A percentile compares a stretch with the other conserved stretches of the same genome.
Evolutionary conservation across 2,888 invertebrate species (phyloP).

Genomic region (Tetramorium bicarinatum): DNA sequence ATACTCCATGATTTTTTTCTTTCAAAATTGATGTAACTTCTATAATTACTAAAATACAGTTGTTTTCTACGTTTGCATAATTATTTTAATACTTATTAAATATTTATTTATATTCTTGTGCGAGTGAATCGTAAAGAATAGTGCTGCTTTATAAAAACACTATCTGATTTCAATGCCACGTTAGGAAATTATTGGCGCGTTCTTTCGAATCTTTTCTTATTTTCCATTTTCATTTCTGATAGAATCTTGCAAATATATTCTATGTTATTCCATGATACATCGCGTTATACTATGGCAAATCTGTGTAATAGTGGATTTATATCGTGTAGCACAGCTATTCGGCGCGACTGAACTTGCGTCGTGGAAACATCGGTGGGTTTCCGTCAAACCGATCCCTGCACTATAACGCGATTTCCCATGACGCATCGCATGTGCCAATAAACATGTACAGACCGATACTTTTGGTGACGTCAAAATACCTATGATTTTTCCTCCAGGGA

Average conservation of each 20-base stretch:
- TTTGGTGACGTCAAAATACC: constrained; percentile 73
- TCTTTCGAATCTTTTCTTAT: not conserved
- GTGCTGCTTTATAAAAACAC: not conserved
- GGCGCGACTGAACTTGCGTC: constrained; percentile 65
- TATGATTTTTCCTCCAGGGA: constrained; percentile 72
- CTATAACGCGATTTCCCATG: constrained; percentile 69
- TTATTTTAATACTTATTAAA: not conserved
- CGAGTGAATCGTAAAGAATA: not conserved
- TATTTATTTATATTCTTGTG: not conserved
- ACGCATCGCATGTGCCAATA: constrained; percentile 72
- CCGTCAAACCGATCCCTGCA: constrained; percentile 66
- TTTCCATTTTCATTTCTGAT: not conserved
- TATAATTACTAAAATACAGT: not conserved
- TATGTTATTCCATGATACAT: not conserved
- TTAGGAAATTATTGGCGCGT: not conserved
- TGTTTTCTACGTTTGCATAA: not conserved
- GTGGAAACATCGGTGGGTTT: constrained; percentile 69
- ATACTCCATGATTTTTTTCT: not conserved
- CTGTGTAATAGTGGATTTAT: constrained; percentile 17
- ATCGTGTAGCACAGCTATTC: constrained; percentile 35
- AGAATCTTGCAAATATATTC: not conserved
- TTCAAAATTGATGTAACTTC: not conserved
- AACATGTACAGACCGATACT: constrained; percentile 72
- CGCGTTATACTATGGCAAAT: not conserved
- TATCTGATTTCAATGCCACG: not conserved